Base-by-base conservation (phyloP, 1,140 invertebrate genomes). In the Cotesia glomerata region DNA sequence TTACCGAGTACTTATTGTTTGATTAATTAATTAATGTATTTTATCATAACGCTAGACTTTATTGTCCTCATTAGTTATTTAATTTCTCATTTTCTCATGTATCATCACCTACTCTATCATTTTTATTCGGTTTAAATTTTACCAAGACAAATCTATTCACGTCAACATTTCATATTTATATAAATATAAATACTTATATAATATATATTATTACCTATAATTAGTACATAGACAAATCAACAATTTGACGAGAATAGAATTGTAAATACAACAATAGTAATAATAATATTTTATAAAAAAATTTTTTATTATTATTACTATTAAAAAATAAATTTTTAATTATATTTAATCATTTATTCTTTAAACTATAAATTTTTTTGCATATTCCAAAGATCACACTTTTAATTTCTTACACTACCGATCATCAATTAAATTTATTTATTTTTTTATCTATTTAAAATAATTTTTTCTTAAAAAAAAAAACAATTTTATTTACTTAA, bases 381-480 rank as follows among this genome's bases (percentile, higher is more conserved):
- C n/a, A 54, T 65, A 66, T 39, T 69, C 67, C 67, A 69, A 63
- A 73, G 59, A 67, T 35, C 49, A 73, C 52, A 54, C 16, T 54
- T 54, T 63, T 58, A 51, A 63, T 36, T 54, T 39, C 26, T 14
- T 56, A 69, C 16, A 18, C 26, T 52, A 64, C 8, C 35, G 8
- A 59, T 35, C 69, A 54, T 64, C 0, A 54, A 69, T 32, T 58
- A 36, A 11, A 69, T 71, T 51, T 35, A 11, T 65, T 73, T 71
- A 70, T 73, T 56, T 76, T 74, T 77, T 77, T 74, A 59, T 76
- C 51, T 77, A 67, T 26, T 67, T 11, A 49, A 68, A 64, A 70
- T 63, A 66, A 32, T 56, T 56, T 56, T 18, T 56, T 13, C n/a
- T 4, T n/a, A 14, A 13, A 14, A 18, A 56, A 11, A 13, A n/a